phyloP scores from a whole-genome alignment of 2,888 invertebrate species.

The Ectemnius cavifrons region DNA sequence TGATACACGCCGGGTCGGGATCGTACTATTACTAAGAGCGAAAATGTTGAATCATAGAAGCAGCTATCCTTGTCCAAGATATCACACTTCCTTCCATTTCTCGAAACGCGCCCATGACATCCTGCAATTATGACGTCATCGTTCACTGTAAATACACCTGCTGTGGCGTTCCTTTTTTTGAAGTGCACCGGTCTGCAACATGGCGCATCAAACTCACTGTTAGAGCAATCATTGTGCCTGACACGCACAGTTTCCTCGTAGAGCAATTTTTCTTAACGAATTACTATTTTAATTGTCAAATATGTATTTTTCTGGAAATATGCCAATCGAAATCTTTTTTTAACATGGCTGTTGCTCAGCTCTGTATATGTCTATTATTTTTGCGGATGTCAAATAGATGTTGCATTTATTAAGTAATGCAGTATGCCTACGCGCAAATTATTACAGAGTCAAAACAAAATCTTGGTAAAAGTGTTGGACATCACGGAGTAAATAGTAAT shows the following conservation, averaged over 20 bases:
- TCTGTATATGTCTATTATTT: no score
- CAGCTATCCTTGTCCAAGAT: slow-evolving; percentile 1
- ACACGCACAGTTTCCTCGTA: background rate
- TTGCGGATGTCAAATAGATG: no score
- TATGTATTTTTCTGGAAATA: no score
- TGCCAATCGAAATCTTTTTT: no score
- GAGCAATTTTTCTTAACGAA: no score
- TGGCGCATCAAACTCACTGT: background rate
- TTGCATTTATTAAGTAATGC: no score
- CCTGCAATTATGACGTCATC: background rate
- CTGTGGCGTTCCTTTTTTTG: background rate
- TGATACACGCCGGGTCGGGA: slow-evolving; percentile 39
- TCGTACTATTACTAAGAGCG: slow-evolving; percentile 31
- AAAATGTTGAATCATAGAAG: slow-evolving; percentile 34
- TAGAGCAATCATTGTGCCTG: background rate
- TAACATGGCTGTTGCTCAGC: no score
- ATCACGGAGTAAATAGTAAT: no score
- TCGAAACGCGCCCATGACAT: background rate
- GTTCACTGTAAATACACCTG: background rate
- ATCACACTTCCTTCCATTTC: background rate
- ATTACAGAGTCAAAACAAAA: background rate
- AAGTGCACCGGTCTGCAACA: background rate
- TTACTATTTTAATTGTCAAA: no score
- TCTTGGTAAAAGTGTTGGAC: background rate
- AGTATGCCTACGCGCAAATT: no score